A percentile compares a stretch with the other conserved stretches of the same genome.
Evolutionary conservation across 2,797 vertebrate genomes (phyloP).

Genomic region (Craterocephalus amniculus): DNA sequence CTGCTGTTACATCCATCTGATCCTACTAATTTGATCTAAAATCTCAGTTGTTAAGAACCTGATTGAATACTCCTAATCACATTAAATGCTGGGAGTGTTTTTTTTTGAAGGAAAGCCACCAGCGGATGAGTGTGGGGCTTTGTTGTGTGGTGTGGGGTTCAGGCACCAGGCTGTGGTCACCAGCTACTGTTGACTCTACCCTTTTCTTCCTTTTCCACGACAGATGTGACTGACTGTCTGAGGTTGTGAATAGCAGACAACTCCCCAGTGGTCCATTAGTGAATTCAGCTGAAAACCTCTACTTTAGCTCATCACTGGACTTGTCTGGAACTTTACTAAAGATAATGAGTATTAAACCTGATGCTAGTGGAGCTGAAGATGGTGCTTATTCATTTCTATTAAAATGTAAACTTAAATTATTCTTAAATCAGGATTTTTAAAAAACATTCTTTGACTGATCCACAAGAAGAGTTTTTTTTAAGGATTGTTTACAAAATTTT

Average conservation of each 20-base stretch:
- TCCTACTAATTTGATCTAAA: constrained; percentile 68
- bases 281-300: constrained; percentile 55
- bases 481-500: background rate
- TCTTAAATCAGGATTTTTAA: background rate
- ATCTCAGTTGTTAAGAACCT: constrained; percentile 67
- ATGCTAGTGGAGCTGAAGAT: background rate
- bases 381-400: background rate
- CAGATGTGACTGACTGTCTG: constrained; percentile 76
- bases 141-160: constrained; percentile 73
- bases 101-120: constrained; percentile 73
- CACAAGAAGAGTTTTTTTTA: background rate
- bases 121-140: constrained; percentile 79
- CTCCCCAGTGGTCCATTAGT: constrained; percentile 68
- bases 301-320: constrained; percentile 43
- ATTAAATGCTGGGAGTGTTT: constrained; percentile 72
- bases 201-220: constrained; percentile 64
- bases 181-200: constrained; percentile 75
- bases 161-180: constrained; percentile 73
- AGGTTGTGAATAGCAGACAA: constrained; percentile 50
- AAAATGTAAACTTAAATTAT: background rate
- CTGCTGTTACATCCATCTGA: constrained; percentile 65
- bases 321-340: constrained; percentile 28
- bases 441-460: background rate
- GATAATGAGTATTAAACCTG: background rate
- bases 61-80: constrained; percentile 74